Conservation (phyloP, 2,113 vertebrate genomes). For the cattle (Bos taurus) region ARS-UCD2.0 NC_037351.1:50525001-50525500, state of each 20-base stretch:
- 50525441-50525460: slow-evolving; percentile 55
- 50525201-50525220: slow-evolving; percentile 12
- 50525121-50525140: neutral
- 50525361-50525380: slow-evolving; percentile 24
- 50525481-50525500: slow-evolving; percentile 36
- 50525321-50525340: slow-evolving; percentile 43
- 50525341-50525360: slow-evolving; percentile 28
- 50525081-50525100: slow-evolving; percentile 71
- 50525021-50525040: slow-evolving; percentile 70
- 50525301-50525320: neutral
- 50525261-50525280: slow-evolving; percentile 57
- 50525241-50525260: neutral
- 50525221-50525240: neutral
- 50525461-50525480: neutral
- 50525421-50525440: slow-evolving; percentile 54
- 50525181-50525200: neutral
- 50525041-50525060: slow-evolving; percentile 76
- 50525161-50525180: neutral
- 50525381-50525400: neutral
- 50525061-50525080: slow-evolving; percentile 67
- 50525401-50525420: neutral
- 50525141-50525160: neutral
- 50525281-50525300: slow-evolving; percentile 49
- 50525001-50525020: slow-evolving; percentile 73
- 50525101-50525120: slow-evolving; percentile 52